Base-by-base conservation (phyloP, 2,888 invertebrate species). In the Cyrtodaria siliqua region DNA sequence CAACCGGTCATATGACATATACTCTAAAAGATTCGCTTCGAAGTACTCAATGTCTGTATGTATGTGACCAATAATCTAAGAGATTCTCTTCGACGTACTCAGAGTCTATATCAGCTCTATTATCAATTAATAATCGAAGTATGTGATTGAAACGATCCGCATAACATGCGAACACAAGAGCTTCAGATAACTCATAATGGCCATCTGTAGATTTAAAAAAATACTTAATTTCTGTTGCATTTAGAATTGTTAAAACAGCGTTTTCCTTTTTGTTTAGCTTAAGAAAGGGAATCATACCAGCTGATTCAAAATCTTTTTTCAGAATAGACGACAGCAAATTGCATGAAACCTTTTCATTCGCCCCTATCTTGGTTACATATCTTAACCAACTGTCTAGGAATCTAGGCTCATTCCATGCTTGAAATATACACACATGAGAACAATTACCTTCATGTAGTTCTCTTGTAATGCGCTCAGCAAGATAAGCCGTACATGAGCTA, bases 371-470 rank as follows among this genome's bases (percentile, higher is more conserved):
- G n/a, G 44, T 44, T 1, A 47, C 60, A 60, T 60, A 26, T 23
- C 26, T 27, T 8, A 60, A 47, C 67, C 57, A 59, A 12, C 16
- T n/a, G 12, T 50, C 14, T 1, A 67, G n/a, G 24, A 67, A 67
- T 6, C n/a, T 6, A 16, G 14, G 2, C 20, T 59, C 40, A 12
- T 50, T 40, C 67, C 57, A 57, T 24, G 50, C 49, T 24, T 57
- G 57, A 50, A 50, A 49, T 29, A 38, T 23, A 23, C 57, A 67
- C 12, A 47, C 12, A 12, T 33, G 50, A 18, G 16, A 18, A 4
- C 44, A 6, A 9, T 44, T 44, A 9, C 20, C n/a, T 9, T 44
- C 20, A 6, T 20, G 44, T 4, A 50, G 49, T 29, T 18, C 62
- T 50, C 9, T 20, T 9, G 62, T 62, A 2, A 49, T 12, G 12